A percentile compares a stretch with the other conserved stretches of the same genome.
These are phyloP conservation scores for Gadopsis marmoratus DNA, from an alignment of 2,797 vertebrate species.

Conservation along the genomic window DNA sequence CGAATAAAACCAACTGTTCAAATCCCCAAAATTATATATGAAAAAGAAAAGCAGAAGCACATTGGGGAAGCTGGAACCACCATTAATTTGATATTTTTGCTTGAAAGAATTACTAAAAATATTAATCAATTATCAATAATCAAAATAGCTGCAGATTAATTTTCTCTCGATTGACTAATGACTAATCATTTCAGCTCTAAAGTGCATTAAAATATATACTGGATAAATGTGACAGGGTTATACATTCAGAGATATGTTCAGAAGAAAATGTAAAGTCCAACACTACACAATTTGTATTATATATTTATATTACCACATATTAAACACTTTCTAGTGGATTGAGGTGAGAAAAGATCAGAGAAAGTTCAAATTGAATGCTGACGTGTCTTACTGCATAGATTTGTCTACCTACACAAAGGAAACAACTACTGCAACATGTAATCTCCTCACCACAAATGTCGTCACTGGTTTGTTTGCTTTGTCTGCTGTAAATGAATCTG, in stretches of 20 bases:
- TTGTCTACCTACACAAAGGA: conserved; percentile 3
- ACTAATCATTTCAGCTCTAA: not conserved
- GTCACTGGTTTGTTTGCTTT: conserved; percentile 1
- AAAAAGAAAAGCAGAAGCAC: not conserved
- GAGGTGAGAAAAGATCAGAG: too few species aligned
- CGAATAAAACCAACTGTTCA: not conserved
- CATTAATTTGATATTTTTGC: too few species aligned
- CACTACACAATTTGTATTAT: not conserved
- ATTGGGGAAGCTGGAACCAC: too few species aligned
- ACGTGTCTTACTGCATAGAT: not conserved
- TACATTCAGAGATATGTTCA: too few species aligned
- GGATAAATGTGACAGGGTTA: not conserved
- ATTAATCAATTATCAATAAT: not conserved
- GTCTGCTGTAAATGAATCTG: not conserved
- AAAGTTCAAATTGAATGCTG: not conserved
- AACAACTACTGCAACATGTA: not conserved
- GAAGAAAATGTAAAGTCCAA: not conserved
- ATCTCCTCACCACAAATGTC: not conserved
- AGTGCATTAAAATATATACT: not conserved
- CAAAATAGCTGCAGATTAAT: too few species aligned
- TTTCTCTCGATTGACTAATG: not conserved
- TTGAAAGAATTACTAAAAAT: not conserved
- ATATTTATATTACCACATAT: too few species aligned
- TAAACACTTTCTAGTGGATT: not conserved
- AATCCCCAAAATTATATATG: not conserved